phyloP scores from a whole-genome alignment of 2,113 vertebrate genomes.

The Cyanoliseus patagonus region DNA sequence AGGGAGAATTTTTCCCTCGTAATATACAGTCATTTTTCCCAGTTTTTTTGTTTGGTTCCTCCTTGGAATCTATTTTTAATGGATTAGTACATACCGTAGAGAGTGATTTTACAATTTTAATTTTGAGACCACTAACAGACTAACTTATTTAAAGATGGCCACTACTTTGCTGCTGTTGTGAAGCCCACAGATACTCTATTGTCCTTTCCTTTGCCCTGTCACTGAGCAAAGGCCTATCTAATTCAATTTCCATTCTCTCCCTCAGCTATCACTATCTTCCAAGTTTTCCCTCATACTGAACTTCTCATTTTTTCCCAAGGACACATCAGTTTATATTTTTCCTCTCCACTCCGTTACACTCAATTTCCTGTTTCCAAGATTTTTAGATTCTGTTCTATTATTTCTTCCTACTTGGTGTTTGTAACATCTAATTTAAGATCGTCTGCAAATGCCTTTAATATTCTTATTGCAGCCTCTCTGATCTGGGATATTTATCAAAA shows the following conservation, averaged over 20 bases:
- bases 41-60: neutral
- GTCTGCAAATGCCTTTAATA: neutral
- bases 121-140: neutral
- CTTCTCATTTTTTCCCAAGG: neutral
- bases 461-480: neutral
- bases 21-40: fast-evolving
- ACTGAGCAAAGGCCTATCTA: neutral
- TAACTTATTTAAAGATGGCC: neutral
- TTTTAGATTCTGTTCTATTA: neutral
- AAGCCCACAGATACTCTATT: neutral
- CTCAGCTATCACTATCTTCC: neutral
- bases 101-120: neutral
- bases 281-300: neutral
- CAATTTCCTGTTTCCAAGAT: neutral
- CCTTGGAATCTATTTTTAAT: neutral
- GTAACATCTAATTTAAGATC: neutral
- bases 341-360: neutral
- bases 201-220: neutral
- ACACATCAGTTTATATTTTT: neutral
- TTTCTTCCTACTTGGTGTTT: neutral
- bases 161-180: neutral
- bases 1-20: neutral
- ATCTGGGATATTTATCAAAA: neutral
- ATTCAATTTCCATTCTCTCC: neutral
- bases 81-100: neutral